Percentiles rank a stretch among this genome's conserved stretches.
Conservation (phyloP, 2,888 invertebrate genomes). For the Andrena camellia region DNA sequence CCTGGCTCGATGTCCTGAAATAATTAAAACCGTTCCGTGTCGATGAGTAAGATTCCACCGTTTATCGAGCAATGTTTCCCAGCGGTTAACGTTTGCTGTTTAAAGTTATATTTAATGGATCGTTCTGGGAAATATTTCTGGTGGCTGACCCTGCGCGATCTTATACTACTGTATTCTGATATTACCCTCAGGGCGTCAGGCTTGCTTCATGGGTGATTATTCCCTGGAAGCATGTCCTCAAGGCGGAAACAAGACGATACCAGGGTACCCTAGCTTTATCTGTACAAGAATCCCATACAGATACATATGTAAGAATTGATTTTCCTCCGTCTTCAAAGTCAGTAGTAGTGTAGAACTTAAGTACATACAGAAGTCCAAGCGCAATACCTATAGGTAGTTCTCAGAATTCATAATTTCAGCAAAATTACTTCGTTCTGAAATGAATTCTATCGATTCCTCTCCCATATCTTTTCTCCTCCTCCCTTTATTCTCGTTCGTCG, state of each 20-base stretch:
- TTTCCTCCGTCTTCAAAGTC: background rate
- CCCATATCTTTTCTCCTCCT: conserved; percentile 46
- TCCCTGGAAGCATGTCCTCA: no score
- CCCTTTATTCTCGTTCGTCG: conserved; percentile 74
- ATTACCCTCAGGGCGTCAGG: no score
- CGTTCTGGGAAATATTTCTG: no score
- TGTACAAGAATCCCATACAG: no score
- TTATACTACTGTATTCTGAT: no score
- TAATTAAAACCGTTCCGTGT: conserved; percentile 38
- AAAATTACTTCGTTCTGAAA: conserved; percentile 42
- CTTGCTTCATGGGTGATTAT: no score
- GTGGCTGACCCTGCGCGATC: no score
- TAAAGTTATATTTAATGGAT: no score
- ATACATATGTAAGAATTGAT: no score
- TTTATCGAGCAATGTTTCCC: conserved; percentile 16
- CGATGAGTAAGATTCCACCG: background rate
- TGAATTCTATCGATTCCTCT: conserved; percentile 41
- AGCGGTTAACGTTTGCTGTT: no score
- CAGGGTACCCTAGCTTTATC: no score
- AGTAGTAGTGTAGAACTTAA: background rate
- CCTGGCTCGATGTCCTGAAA: conserved; percentile 7
- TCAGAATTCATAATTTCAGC: background rate
- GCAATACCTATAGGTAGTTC: conserved; percentile 7
- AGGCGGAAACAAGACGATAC: no score
- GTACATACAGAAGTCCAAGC: background rate